Evolutionary conservation across 1,140 invertebrate genomes (phyloP).

Genomic region (Phenacoccus solenopsis): DNA sequence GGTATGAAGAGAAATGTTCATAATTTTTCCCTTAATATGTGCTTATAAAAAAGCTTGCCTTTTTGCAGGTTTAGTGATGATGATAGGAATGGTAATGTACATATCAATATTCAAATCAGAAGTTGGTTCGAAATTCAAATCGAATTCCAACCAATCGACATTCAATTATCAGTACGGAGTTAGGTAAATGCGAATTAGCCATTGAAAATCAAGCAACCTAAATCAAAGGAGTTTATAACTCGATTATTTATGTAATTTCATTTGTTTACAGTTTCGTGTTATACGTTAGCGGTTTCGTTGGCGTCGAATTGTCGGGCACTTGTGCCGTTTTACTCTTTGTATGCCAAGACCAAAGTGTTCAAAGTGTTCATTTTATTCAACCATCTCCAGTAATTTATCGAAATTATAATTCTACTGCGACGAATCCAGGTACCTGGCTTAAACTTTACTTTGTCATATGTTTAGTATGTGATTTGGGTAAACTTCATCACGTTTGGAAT

Average conservation of each 20-base stretch:
- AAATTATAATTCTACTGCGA: conserved; percentile 4
- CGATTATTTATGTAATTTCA: background rate
- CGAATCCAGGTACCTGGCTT: conserved; percentile 9
- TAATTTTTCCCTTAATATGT: too few relatives aligned
- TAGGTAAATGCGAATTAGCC: conserved; percentile 34
- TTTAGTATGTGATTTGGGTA: too few relatives aligned
- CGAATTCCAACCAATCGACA: conserved; percentile 60
- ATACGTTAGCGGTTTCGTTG: conserved; percentile 69
- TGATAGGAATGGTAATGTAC: conserved; percentile 80
- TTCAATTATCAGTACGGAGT: conserved; percentile 79
- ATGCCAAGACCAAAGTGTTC: conserved; percentile 49
- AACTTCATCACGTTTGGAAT: too few relatives aligned
- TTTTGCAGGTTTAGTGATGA: conserved; percentile 65
- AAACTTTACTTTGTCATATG: too few relatives aligned
- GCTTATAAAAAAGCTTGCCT: too few relatives aligned
- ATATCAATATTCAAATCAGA: conserved; percentile 84
- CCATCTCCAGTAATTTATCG: conserved; percentile 5
- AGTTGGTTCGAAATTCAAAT: conserved; percentile 68
- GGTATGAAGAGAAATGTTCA: too few relatives aligned
- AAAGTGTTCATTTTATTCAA: conserved; percentile 28
- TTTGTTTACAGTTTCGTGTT: conserved; percentile 48
- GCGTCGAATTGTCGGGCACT: conserved; percentile 68
- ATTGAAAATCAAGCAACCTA: background rate
- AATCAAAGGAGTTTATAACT: too few relatives aligned
- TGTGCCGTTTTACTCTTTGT: conserved; percentile 78